Evolutionary conservation across 2,888 invertebrate genomes (phyloP).

Genomic region (Adela reaumurella): DNA sequence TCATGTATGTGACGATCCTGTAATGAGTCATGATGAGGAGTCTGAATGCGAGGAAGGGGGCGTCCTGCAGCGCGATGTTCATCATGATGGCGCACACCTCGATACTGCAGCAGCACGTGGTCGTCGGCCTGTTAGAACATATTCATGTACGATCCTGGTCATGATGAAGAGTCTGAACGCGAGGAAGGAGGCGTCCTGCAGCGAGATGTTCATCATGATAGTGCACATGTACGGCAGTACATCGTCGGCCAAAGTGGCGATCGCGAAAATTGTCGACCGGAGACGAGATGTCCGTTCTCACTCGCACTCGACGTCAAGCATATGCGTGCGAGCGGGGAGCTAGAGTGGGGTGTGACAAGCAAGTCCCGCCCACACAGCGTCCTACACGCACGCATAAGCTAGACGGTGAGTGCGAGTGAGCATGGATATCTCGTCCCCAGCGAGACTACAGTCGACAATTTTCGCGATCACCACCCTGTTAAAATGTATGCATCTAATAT

Average conservation of each 20-base stretch:
- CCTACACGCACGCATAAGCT: no score
- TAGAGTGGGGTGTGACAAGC: no score
- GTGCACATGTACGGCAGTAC: constrained; percentile 89
- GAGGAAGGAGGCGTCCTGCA: constrained; percentile 85
- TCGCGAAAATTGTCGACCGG: no score
- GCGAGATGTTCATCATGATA: constrained; percentile 80
- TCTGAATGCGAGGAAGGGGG: constrained; percentile 82
- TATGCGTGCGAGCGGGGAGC: no score
- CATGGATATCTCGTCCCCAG: no score
- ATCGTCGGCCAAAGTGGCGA: no score
- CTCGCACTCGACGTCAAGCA: no score
- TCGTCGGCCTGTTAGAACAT: constrained; percentile 75
- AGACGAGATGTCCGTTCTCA: no score
- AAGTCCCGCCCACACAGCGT: no score
- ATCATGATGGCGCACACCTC: constrained; percentile 87
- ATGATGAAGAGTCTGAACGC: constrained; percentile 84
- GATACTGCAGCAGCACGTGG: constrained; percentile 77
- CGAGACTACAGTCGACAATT: constrained; percentile 85
- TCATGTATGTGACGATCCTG: constrained; percentile 89
- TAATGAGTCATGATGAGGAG: constrained; percentile 84
- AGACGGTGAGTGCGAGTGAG: no score
- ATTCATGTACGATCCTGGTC: constrained; percentile 87
- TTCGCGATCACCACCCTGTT: constrained; percentile 58
- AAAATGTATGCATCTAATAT: constrained; percentile 96
- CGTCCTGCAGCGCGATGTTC: constrained; percentile 83